Base-by-base conservation (phyloP, 2,113 vertebrate genomes). In the Sorex fumeus region DNA sequence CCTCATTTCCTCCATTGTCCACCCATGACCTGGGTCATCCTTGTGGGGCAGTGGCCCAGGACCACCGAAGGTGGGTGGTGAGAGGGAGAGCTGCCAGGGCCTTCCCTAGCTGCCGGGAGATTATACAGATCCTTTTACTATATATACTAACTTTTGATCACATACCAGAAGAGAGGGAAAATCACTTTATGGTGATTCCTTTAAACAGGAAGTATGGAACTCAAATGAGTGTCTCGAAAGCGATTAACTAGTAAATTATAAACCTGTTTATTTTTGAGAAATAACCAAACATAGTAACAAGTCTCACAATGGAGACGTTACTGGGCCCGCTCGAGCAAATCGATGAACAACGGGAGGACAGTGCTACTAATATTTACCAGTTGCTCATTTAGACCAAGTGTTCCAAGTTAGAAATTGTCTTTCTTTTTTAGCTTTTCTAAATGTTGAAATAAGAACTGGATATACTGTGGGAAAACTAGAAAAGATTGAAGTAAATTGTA, bases 221-320 rank as follows among this genome's bases (percentile, higher is more conserved):
- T 94, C 50, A 83, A 90, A 80, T 77, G 67, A 77, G 7, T 79
- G 47, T 89, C n/a, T 81, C 90, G 76, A 60, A 34, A 95, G 28
- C 6, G 40, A 83, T 36, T 74, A 72, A 86, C 43, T 23, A 80
- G 62, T 10, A 71, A 76, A 80, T 85, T 76, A 76, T 67, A 84
- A 85, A 57, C 27, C 12, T 88, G 18, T 45, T 76, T 70, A 30
- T 74, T 28, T 91, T 86, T 80, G 66, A 77, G 32, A 43, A 11
- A 57, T 57, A n/a, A 19, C n/a, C 16, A 53, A 50, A 50, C n/a
- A n/a, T n/a, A n/a, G n/a, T n/a, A n/a, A n/a, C n/a, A n/a, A n/a
- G n/a, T n/a, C n/a, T n/a, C n/a, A n/a, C n/a, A n/a, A n/a, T n/a
- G n/a, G n/a, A n/a, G n/a, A n/a, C n/a, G n/a, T n/a, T n/a, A n/a